phyloP scores from a whole-genome alignment of 2,113 vertebrate species.

The Chroicocephalus ridibundus region DNA sequence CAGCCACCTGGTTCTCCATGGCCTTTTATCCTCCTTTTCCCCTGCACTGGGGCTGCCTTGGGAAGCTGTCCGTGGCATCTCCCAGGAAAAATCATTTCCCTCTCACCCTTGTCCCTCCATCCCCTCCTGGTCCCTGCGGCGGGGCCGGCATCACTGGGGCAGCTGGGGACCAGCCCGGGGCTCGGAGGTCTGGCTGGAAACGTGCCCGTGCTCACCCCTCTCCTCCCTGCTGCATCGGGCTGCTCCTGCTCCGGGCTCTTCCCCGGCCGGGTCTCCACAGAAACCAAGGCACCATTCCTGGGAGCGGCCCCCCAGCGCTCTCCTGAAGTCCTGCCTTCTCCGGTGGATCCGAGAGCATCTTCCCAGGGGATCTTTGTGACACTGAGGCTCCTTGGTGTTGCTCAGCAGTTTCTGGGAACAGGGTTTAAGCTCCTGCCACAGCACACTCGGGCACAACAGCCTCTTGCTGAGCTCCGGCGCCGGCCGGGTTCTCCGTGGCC shows the following conservation, averaged over 20 bases:
- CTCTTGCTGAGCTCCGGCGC: background rate
- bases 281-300: background rate
- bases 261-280: background rate
- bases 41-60: fast-evolving
- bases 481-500: fast-evolving
- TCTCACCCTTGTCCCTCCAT: background rate
- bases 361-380: fast-evolving
- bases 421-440: background rate
- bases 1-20: background rate
- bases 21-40: background rate
- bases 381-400: background rate
- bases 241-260: fast-evolving
- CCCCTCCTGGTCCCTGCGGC: fast-evolving
- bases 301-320: fast-evolving
- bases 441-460: fast-evolving
- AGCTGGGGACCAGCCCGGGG: no score
- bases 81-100: background rate
- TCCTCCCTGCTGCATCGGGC: background rate
- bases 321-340: background rate
- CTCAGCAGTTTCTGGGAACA: background rate
- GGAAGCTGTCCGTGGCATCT: fast-evolving
- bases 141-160: fast-evolving
- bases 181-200: background rate
- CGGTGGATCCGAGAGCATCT: background rate
- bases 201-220: fast-evolving